phyloP scores from a whole-genome alignment of 2,797 vertebrate genomes.

The Malacoctenus gilli region DNA sequence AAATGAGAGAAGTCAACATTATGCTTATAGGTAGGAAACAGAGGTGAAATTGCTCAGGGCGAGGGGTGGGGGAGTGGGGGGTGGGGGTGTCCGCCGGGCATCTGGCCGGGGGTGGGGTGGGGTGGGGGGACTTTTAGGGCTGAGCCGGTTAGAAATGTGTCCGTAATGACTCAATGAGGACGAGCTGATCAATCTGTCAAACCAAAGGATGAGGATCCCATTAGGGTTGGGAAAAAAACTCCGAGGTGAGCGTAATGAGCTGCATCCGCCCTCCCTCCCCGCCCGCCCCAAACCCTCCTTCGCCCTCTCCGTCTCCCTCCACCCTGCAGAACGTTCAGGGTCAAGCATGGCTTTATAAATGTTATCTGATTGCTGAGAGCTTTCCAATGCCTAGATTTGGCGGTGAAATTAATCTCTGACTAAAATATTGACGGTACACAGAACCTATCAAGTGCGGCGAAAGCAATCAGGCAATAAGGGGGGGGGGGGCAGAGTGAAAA shows the following conservation, averaged over 20 bases:
- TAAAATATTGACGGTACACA: conserved; percentile 75
- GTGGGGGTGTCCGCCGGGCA: neutral
- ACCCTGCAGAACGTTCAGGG: conserved; percentile 60
- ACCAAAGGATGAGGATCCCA: conserved; percentile 59
- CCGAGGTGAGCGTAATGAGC: conserved; percentile 71
- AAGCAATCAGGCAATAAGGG: conserved; percentile 69
- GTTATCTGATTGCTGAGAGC: conserved; percentile 77
- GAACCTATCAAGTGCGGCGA: conserved; percentile 62
- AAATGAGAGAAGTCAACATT: conserved; percentile 64
- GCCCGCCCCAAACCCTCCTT: neutral
- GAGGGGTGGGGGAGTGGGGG: neutral
- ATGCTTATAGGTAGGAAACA: conserved; percentile 51
- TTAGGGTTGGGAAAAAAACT: conserved; percentile 54
- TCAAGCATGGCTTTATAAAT: conserved; percentile 73
- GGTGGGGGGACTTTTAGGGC: conserved; percentile 24
- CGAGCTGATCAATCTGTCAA: conserved; percentile 49
- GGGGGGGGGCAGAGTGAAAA: conserved; percentile 7
- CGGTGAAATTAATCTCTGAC: conserved; percentile 80
- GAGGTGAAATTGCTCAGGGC: conserved; percentile 29
- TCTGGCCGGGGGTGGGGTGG: conserved; percentile 22
- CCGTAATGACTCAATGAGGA: conserved; percentile 56
- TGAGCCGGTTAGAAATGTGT: conserved; percentile 22
- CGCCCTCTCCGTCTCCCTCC: conserved; percentile 39
- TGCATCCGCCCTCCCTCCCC: conserved; percentile 19
- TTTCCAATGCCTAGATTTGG: conserved; percentile 66